Percentiles rank a stretch among this genome's conserved stretches.
Conservation (phyloP, 2,113 vertebrate species). For the Urocitellus parryii region DNA sequence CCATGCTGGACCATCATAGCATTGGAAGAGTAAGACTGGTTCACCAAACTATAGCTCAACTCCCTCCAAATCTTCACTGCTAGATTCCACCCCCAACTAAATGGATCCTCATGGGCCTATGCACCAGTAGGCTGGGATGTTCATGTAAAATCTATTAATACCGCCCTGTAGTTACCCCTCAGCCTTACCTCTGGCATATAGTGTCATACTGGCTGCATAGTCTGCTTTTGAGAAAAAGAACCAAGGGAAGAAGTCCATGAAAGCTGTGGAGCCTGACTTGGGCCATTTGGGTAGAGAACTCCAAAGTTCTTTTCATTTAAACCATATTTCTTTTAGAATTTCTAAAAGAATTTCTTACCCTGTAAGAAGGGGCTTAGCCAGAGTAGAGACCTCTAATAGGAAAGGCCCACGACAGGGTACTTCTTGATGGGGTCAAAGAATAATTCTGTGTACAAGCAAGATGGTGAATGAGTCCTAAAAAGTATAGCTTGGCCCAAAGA, state of each 20-base stretch:
- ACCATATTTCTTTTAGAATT: not conserved
- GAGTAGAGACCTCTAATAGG: not conserved
- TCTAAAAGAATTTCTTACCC: not conserved
- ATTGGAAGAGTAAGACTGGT: not conserved
- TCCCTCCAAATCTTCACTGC: not conserved
- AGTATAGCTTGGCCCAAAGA: not conserved
- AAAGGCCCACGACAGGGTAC: not conserved
- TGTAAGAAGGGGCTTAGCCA: not conserved
- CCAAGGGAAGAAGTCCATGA: not conserved
- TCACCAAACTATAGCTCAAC: not conserved
- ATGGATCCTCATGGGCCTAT: not conserved
- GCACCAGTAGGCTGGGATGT: not conserved
- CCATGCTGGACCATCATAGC: not conserved
- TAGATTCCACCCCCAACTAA: not conserved
- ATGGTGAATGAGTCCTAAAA: not conserved
- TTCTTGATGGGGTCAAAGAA: not conserved
- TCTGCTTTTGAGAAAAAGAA: not conserved
- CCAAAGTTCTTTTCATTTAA: conserved; percentile 29
- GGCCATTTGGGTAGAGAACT: not conserved
- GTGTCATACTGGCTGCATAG: not conserved
- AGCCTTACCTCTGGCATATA: not conserved
- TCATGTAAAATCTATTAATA: not conserved
- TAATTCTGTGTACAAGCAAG: not conserved
- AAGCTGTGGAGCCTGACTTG: not conserved
- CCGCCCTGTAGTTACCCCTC: not conserved